Conservation (phyloP, 2,797 vertebrate species). For the Dermochelys coriacea region DNA sequence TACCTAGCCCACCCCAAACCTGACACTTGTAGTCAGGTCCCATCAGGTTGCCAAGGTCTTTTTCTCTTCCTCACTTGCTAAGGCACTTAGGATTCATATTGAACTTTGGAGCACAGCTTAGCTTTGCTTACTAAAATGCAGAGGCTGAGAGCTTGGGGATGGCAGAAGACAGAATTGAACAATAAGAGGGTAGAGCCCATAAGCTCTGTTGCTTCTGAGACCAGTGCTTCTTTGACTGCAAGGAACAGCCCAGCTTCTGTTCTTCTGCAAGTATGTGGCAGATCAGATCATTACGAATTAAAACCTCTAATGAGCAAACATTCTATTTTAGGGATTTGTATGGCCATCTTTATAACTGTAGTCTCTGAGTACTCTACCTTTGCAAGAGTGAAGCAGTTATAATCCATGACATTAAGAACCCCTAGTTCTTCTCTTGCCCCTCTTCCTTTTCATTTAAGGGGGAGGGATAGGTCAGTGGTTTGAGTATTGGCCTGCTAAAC, state of each 20-base stretch:
- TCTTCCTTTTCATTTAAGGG: no score
- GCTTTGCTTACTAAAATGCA: not conserved
- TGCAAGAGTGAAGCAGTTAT: accelerated
- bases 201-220: slow-evolving; percentile 1
- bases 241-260: not conserved
- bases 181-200: not conserved
- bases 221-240: not conserved
- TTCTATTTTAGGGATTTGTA: not conserved
- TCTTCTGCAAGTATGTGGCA: not conserved
- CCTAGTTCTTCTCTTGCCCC: not conserved
- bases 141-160: not conserved
- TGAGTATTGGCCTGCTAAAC: no score
- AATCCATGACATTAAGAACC: not conserved
- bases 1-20: not conserved
- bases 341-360: not conserved
- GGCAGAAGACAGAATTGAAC: slow-evolving; percentile 18
- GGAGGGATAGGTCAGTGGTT: no score
- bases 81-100: slow-evolving; percentile 30
- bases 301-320: not conserved
- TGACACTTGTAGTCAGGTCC: not conserved
- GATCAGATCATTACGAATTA: not conserved
- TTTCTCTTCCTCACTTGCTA: slow-evolving; percentile 38
- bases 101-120: slow-evolving; percentile 29
- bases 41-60: not conserved
- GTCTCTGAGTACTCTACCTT: not conserved